phyloP scores from a whole-genome alignment of 2,113 vertebrate species.

The Cygnus atratus region DNA sequence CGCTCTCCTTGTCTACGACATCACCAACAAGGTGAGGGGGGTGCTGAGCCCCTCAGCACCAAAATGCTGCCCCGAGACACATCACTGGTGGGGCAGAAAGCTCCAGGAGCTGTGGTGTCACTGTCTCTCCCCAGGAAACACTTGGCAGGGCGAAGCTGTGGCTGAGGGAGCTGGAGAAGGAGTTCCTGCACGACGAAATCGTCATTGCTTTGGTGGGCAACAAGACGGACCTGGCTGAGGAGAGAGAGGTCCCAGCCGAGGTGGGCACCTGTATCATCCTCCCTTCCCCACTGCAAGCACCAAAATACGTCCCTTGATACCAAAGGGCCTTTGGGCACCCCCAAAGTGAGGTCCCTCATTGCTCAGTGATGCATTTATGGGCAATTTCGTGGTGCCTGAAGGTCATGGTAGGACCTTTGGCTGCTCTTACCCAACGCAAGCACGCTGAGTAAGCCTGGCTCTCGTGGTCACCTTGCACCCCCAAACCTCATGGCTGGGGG shows the following conservation, averaged over 20 bases:
- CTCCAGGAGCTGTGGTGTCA: no score
- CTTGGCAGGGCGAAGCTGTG: conserved; percentile 78
- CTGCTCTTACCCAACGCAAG: no score
- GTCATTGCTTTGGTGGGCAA: conserved; percentile 81
- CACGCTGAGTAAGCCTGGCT: no score
- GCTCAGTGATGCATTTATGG: no score
- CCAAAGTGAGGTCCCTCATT: not conserved
- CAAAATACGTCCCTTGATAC: not conserved
- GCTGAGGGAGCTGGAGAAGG: conserved; percentile 80
- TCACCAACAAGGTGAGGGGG: conserved; percentile 76
- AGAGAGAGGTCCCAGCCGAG: conserved; percentile 73
- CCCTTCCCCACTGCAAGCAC: not conserved
- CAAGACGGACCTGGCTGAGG: conserved; percentile 75
- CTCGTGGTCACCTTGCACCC: no score
- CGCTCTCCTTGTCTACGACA: conserved; percentile 79
- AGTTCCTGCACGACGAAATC: conserved; percentile 57
- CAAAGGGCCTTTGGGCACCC: not conserved
- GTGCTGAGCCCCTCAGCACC: accelerated
- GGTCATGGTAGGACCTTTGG: no score
- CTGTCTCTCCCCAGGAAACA: conserved; percentile 61
- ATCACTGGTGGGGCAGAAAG: not conserved
- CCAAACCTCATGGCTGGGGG: no score
- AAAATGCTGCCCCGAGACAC: not conserved
- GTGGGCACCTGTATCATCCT: conserved; percentile 36
- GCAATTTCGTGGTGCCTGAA: no score